Evolutionary conservation across 2,113 vertebrate genomes (phyloP), one percentile per base, ranked within the genome.

Genomic region (Phrynosoma platyrhinos): DNA sequence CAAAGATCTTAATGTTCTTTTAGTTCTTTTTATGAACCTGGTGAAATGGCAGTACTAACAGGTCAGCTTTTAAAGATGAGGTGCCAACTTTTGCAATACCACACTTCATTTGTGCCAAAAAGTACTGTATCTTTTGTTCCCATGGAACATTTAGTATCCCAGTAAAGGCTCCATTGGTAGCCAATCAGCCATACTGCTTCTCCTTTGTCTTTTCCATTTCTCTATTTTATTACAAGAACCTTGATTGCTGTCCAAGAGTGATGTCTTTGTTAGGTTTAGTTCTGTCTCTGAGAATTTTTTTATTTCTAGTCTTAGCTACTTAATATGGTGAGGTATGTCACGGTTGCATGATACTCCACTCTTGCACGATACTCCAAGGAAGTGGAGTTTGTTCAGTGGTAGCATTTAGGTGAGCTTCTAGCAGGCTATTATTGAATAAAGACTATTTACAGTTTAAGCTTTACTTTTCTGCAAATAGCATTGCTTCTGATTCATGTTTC

Each of bases 301-400:
- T 53, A 82, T 94, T 95, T 93, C 69, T 76, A 80, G 72, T 92
- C 68, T 68, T 8, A 71, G 89, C 95, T 96, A 90, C 97, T 97
- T 97, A 97, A 97, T 97, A 97, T 94, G 97, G 97, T 97, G 96
- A 97, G 96, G 97, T 95, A 97, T 97, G 96, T 94, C 93, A 79
- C 53, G 68, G 84, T 79, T 90, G 76, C 9, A 62, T 36, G 36
- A 36, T 36, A 36, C 36, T 36, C 36, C 82, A 72, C 94, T n/a
- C 82, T 6, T 9, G 83, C 84, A 81, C 47, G 79, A 87, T 86
- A 85, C 88, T 23, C 74, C 36, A 82, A 88, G 36, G 12, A 81
- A 62, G 85, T 86, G 80, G 79, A 91, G 89, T 91, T 92, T 90
- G 83, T 32, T 66, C 84, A 27, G n/a, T 52, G 76, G 84, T 91